Conservation (phyloP, 2,888 invertebrate genomes). For the Neoitamus cyanurus region DNA sequence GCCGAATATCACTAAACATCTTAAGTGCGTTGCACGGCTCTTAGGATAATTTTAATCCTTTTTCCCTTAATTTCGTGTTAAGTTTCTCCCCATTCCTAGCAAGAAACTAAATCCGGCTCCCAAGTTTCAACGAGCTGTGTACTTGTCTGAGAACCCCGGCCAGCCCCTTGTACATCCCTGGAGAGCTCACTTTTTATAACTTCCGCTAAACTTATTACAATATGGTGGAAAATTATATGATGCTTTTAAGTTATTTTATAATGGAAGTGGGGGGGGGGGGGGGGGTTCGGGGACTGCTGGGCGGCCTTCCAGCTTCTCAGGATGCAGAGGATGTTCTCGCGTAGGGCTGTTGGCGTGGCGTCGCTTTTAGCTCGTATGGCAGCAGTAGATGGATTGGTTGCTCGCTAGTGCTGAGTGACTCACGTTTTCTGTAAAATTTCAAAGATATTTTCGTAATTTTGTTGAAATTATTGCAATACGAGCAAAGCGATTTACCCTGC, state of each 20-base stretch:
- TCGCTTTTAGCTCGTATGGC: neutral
- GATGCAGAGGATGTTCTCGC: neutral
- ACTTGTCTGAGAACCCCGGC: neutral
- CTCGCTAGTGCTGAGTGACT: neutral
- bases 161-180: neutral
- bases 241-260: conserved; percentile 17
- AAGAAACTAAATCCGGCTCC: neutral
- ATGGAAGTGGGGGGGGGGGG: neutral
- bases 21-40: conserved; percentile 1
- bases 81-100: neutral
- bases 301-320: neutral
- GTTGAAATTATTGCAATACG: neutral
- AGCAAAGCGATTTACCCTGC: neutral
- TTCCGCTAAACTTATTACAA: conserved; percentile 29
- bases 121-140: neutral
- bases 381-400: neutral
- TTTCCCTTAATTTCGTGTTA: conserved; percentile 20
- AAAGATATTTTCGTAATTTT: neutral
- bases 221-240: conserved; percentile 3
- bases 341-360: neutral
- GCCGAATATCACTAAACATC: neutral
- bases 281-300: neutral
- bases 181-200: neutral
- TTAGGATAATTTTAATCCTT: conserved; percentile 24
- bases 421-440: neutral